Evolutionary conservation across 1,140 invertebrate genomes (phyloP).

Genomic region (Tachypleus tridentatus): DNA sequence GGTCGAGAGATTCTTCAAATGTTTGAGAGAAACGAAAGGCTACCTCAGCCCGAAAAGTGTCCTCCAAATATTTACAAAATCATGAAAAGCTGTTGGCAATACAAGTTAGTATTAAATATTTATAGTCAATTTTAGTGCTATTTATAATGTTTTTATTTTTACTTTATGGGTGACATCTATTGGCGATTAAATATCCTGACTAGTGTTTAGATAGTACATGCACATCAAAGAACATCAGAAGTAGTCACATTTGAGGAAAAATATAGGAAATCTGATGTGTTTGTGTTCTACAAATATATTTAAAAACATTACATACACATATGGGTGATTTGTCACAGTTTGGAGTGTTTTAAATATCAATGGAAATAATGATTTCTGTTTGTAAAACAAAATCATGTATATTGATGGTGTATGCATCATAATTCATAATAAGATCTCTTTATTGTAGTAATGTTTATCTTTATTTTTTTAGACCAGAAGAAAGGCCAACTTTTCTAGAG

Average conservation of each 20-base stretch:
- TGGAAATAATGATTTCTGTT: not conserved
- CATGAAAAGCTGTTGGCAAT: constrained; percentile 83
- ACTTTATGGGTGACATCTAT: constrained; percentile 1
- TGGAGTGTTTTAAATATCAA: not conserved
- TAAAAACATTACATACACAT: not conserved
- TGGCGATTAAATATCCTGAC: constrained; percentile 3
- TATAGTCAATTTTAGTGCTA: not conserved
- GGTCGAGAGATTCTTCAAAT: constrained; percentile 27
- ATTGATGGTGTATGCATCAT: not conserved
- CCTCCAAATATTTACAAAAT: constrained; percentile 70
- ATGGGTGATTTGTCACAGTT: not conserved
- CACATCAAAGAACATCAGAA: not conserved
- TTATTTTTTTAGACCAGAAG: constrained; percentile 23
- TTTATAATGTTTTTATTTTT: constrained; percentile 3
- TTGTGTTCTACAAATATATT: not conserved
- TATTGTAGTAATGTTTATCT: not conserved
- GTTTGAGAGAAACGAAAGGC: constrained; percentile 35
- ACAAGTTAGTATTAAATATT: constrained; percentile 30
- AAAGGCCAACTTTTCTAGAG: constrained; percentile 23
- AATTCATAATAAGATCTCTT: constrained; percentile 1
- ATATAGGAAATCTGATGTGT: not conserved
- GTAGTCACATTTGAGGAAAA: not conserved
- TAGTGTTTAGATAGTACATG: not conserved
- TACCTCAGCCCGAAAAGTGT: constrained; percentile 65
- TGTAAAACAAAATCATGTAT: not conserved